Base-by-base conservation (phyloP, 2,797 vertebrate species). In the Choloepus didactylus region DNA sequence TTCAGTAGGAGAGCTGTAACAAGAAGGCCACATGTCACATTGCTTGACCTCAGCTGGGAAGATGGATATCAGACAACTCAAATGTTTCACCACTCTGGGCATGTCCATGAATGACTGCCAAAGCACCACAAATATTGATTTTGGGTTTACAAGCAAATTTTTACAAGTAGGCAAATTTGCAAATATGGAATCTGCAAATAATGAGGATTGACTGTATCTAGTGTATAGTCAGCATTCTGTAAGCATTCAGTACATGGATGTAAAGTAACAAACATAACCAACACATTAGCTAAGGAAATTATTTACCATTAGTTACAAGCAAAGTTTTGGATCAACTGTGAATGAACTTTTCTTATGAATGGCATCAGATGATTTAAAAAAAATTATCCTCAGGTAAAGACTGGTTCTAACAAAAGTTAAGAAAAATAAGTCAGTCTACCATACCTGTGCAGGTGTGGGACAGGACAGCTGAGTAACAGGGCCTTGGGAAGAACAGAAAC, bases 371-470 rank as follows among this genome's bases (percentile, higher is more conserved):
- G 14, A 64, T 56, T 86, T 66, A 94, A 66, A 18, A 82, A 82
- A 82, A 81, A 89, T n/a, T 80, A 82, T n/a, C 18, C 35, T n/a
- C 19, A 79, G 18, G 38, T 66, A 31, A 70, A 44, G 31, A 56
- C 12, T 75, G 41, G 62, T 54, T 64, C 66, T 93, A 27, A 54
- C 62, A 41, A 83, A 87, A 79, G 38, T 67, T 77, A 56, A 85
- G n/a, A 91, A 15, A 59, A 91, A 21, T 23, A 64, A 77, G 27
- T 8, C 54, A 29, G 86, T 89, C 82, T 79, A 82, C 23, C 9
- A 60, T 97, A 99, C 99, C 99, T 99, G 98, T 99, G 99, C 95
- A 98, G 95, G 94, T 99, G 99, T 95, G 99, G 99, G 3, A 98
- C 98, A 73, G 97, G 96, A 97, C 99, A 99, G 66, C 98, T 98